A percentile compares a stretch with the other conserved stretches of the same genome.
Evolutionary conservation across 1,140 invertebrate species (phyloP).

Genomic region (Lucilia cuprina): DNA sequence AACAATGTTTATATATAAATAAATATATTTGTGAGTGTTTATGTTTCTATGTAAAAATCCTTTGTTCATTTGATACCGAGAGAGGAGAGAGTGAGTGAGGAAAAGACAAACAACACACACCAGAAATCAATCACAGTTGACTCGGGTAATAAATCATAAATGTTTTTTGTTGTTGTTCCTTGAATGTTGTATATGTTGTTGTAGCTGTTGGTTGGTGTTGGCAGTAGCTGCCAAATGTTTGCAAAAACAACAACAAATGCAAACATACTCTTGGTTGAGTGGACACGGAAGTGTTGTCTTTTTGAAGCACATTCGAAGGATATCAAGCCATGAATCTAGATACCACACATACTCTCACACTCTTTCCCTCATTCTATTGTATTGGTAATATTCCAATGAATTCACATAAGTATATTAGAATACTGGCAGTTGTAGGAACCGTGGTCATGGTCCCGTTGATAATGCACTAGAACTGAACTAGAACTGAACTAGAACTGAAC

Average conservation of each 20-base stretch:
- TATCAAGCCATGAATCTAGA: conserved; percentile 9
- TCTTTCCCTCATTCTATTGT: no score
- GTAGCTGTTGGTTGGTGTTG: conserved; percentile 8
- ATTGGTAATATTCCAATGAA: no score
- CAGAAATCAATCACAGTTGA: conserved; percentile 33
- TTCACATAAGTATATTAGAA: no score
- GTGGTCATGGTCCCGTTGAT: no score
- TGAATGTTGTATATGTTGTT: no score
- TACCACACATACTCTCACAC: background rate
- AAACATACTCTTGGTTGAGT: conserved; percentile 20
- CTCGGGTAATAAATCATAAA: conserved; percentile 35
- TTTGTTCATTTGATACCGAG: background rate
- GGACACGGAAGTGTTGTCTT: conserved; percentile 26
- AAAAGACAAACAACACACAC: background rate
- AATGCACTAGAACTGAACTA: no score
- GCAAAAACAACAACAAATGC: background rate
- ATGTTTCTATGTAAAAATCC: background rate
- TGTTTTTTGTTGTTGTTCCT: conserved; percentile 8
- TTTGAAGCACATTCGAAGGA: conserved; percentile 10
- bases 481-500: no score
- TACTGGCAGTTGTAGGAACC: no score
- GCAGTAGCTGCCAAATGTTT: conserved; percentile 22
- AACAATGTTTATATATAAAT: background rate
- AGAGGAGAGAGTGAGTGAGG: background rate
- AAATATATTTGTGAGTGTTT: background rate